These are phyloP conservation scores for Enteromius radiatus DNA, from an alignment of 2,797 vertebrate genomes.

Conservation along the genomic window DNA sequence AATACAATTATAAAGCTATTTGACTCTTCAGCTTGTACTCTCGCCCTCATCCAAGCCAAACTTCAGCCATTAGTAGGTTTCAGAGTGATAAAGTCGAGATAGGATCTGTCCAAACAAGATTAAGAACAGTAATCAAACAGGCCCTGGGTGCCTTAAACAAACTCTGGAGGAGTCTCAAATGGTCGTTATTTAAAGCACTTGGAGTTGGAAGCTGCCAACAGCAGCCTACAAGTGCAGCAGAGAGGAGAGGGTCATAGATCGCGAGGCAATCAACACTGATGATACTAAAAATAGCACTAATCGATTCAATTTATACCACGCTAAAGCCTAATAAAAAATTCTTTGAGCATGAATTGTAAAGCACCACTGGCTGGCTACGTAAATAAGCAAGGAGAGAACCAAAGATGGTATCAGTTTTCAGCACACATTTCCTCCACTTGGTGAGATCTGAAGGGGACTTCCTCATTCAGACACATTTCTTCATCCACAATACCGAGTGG, in stretches of 20 bases:
- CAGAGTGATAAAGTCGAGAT: conserved; percentile 47
- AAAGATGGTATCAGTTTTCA: conserved; percentile 17
- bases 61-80: conserved; percentile 33
- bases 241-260: conserved; percentile 34
- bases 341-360: conserved; percentile 3
- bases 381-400: background rate
- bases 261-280: conserved; percentile 26
- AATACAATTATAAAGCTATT: conserved; percentile 10
- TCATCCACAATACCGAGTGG: background rate
- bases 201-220: conserved; percentile 49
- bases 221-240: conserved; percentile 45
- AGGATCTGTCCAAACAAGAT: conserved; percentile 64
- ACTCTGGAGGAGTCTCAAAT: conserved; percentile 69
- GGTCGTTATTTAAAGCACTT: conserved; percentile 54
- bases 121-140: conserved; percentile 72
- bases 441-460: background rate
- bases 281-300: conserved; percentile 31
- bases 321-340: conserved; percentile 10
- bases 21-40: conserved; percentile 22
- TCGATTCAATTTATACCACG: conserved; percentile 15
- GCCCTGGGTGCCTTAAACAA: conserved; percentile 69
- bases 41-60: conserved; percentile 22
- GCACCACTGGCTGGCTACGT: background rate
- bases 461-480: background rate
- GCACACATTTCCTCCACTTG: background rate